These are phyloP conservation scores for Clistopyga incitator DNA, from an alignment of 2,888 invertebrate species.

Conservation along the genomic window DNA sequence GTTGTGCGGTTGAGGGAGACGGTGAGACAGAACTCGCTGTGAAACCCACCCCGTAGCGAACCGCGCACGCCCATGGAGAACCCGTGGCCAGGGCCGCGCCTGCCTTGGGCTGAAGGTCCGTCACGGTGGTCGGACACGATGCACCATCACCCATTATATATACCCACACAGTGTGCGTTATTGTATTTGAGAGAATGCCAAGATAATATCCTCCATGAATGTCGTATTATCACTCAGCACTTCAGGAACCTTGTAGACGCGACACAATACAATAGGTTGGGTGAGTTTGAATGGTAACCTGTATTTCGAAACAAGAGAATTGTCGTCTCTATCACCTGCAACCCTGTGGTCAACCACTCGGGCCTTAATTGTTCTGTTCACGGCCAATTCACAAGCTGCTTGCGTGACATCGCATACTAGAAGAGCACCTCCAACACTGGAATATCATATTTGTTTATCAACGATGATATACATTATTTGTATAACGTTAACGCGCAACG, in stretches of 20 bases:
- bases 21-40: conserved; percentile 50
- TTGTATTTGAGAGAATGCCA: conserved; percentile 35
- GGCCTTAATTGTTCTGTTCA: conserved; percentile 54
- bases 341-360: conserved; percentile 36
- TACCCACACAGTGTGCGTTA: neutral
- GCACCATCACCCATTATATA: conserved; percentile 23
- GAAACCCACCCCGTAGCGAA: conserved; percentile 73
- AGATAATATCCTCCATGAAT: conserved; percentile 37
- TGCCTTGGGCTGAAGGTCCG: conserved; percentile 70
- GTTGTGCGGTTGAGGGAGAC: conserved; percentile 45
- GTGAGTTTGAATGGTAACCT: neutral
- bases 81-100: conserved; percentile 78
- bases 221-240: conserved; percentile 36
- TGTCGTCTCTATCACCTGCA: conserved; percentile 21
- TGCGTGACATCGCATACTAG: neutral
- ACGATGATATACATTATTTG: neutral
- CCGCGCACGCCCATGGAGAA: conserved; percentile 78
- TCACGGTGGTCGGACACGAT: conserved; percentile 47
- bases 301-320: conserved; percentile 22
- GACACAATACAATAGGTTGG: neutral
- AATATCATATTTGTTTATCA: neutral
- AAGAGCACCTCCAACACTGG: neutral
- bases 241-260: conserved; percentile 11
- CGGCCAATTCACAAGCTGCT: conserved; percentile 23
- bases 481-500: neutral